Evolutionary conservation across 2,113 vertebrate genomes (phyloP), one percentile per base, ranked within the genome.

Genomic region (Chelonoidis abingdonii): DNA sequence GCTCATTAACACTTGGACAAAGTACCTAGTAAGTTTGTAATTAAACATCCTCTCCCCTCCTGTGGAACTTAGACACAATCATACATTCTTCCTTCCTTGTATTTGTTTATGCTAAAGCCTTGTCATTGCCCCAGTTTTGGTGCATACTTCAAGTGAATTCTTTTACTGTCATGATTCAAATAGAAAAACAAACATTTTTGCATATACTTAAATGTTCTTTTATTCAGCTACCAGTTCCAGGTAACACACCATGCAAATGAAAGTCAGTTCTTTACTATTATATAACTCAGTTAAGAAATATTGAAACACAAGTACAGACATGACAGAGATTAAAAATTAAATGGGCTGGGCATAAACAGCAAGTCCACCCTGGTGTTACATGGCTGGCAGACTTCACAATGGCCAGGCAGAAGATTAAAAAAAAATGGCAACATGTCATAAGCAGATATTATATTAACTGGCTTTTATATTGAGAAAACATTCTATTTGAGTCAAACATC

Each of bases 41-140:
- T 96, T 95, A 97, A 97, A 98, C 95, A 97, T 98, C 97, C 96
- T 97, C 12, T 97, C 95, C 92, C 96, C 96, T 97, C 95, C 83
- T 78, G 78, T 93, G 90, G 75, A 96, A 97, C 95, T 96, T 93
- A 92, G 96, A 95, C 91, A 93, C 72, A 97, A 88, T 95, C 90
- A 75, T 75, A 96, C 56, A 84, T 88, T 97, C 92, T 93, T 97
- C 59, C 86, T 97, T 94, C 86, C 86, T 38, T 92, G 13, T 96
- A 92, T 97, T 97, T 98, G 72, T 94, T 94, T 97, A 49, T 94
- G 78, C 47, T 96, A 92, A 81, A 93, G 17, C 80, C 62, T 92
- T 91, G 86, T 56, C 50, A 69, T 78, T 94, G 76, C 84, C 86
- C 27, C 95, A 89, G 88, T 95, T 96, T 97, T 97, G 95, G 89